These are phyloP conservation scores for Acleris literana DNA, from an alignment of 2,888 invertebrate species.

Conservation along the genomic window DNA sequence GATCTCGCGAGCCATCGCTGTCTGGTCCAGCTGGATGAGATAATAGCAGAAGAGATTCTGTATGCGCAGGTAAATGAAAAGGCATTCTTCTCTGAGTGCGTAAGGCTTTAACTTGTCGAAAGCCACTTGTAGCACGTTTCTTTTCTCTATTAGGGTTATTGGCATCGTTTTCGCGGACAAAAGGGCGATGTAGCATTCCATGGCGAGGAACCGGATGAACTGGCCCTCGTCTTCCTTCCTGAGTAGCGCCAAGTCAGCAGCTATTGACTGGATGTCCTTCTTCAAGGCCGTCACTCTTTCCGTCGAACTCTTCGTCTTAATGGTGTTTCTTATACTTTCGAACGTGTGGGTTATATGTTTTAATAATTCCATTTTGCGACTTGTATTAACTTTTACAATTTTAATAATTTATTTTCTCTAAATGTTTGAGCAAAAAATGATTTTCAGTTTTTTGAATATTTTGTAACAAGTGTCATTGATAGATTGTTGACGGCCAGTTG, in stretches of 20 bases:
- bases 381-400: conserved; percentile 7
- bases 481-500: no score
- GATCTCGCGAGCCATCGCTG: conserved; percentile 71
- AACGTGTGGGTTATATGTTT: conserved; percentile 61
- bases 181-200: conserved; percentile 73
- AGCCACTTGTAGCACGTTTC: conserved; percentile 59
- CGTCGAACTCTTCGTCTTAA: conserved; percentile 63
- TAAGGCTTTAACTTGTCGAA: conserved; percentile 67
- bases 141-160: conserved; percentile 62
- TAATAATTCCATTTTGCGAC: conserved; percentile 57
- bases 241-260: conserved; percentile 61
- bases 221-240: conserved; percentile 69
- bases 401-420: not conserved
- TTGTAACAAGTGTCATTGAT: no score
- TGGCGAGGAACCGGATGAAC: conserved; percentile 65
- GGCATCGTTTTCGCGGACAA: conserved; percentile 70
- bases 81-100: conserved; percentile 64
- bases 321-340: conserved; percentile 59
- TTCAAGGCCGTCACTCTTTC: conserved; percentile 62
- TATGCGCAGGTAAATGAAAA: conserved; percentile 81
- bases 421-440: conserved; percentile 5
- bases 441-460: not conserved
- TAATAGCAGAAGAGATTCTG: conserved; percentile 84
- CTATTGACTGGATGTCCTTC: conserved; percentile 63
- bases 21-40: conserved; percentile 79